Conservation (phyloP, 2,888 invertebrate species). For the Trissonchulus latispiculum region DNA sequence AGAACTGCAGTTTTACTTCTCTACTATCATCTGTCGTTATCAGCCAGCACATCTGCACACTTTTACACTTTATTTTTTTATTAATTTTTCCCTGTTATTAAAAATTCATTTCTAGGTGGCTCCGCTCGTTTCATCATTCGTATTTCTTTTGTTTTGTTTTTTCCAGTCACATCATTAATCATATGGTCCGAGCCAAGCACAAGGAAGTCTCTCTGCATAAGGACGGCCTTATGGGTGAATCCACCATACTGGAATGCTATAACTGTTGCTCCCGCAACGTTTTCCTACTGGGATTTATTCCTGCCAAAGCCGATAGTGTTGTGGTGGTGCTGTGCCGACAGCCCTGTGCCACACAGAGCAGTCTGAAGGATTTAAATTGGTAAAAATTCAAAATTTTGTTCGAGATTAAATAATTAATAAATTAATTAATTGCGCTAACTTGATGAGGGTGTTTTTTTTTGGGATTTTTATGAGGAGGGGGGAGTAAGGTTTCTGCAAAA, state of each 20-base stretch:
- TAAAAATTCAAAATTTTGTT: conserved; percentile 39
- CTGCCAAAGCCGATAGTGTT: conserved; percentile 95
- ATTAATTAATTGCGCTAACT: too few species aligned
- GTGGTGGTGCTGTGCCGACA: conserved; percentile 92
- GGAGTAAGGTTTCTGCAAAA: not conserved
- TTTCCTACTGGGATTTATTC: conserved; percentile 95
- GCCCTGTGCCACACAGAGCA: conserved; percentile 94
- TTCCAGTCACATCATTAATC: conserved; percentile 92
- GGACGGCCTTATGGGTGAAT: conserved; percentile 90
- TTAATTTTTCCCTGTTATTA: conserved; percentile 11
- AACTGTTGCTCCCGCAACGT: conserved; percentile 96
- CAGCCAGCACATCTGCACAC: too few species aligned
- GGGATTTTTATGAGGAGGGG: not conserved
- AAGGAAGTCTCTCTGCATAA: conserved; percentile 95
- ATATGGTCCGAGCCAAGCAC: conserved; percentile 95
- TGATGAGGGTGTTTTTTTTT: not conserved
- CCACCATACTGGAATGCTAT: conserved; percentile 89
- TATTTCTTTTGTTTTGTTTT: conserved; percentile 16
- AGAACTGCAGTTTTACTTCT: too few species aligned
- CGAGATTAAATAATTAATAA: not conserved
- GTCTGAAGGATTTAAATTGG: conserved; percentile 97
- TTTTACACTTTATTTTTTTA: conserved; percentile 7
- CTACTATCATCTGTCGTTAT: too few species aligned
- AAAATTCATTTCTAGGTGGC: too few species aligned
- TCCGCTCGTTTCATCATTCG: not conserved